phyloP scores from a whole-genome alignment of 1,140 invertebrate genomes.

The Drosophila littoralis region DNA sequence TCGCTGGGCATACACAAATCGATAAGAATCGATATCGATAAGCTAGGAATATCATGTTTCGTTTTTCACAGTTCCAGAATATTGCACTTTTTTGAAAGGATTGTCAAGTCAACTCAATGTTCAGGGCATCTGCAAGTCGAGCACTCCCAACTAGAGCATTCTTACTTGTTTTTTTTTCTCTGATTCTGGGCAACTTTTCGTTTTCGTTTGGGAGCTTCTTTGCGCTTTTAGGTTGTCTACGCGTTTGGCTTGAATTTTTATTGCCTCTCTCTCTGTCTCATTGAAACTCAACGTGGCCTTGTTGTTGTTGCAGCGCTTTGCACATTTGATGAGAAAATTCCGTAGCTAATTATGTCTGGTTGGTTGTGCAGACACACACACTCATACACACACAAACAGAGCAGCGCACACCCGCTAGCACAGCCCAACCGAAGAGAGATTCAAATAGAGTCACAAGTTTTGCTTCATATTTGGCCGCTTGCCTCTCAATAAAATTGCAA shows the following conservation, averaged over 20 bases:
- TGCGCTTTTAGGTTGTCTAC: constrained; percentile 43
- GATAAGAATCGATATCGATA: too few species aligned
- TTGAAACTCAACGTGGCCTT: constrained; percentile 12
- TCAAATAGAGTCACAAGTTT: constrained; percentile 56
- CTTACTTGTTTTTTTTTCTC: constrained; percentile 28
- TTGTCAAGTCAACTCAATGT: too few species aligned
- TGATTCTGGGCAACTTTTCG: constrained; percentile 57
- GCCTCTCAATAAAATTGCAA: constrained; percentile 67
- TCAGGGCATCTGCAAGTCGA: too few species aligned
- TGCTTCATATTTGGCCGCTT: constrained; percentile 59
- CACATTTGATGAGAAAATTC: constrained; percentile 80
- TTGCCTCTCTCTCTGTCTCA: constrained; percentile 44
- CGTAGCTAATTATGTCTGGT: constrained; percentile 74
- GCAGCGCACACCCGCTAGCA: not conserved
- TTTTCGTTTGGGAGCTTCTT: constrained; percentile 48
- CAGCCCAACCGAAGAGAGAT: constrained; percentile 25
- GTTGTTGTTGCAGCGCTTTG: constrained; percentile 57
- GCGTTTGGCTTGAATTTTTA: constrained; percentile 59
- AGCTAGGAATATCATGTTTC: too few species aligned
- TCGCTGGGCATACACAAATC: too few species aligned
- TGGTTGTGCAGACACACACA: constrained; percentile 59
- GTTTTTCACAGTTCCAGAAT: too few species aligned
- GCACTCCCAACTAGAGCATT: not conserved
- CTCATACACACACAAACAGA: constrained; percentile 6
- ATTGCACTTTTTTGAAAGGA: too few species aligned